A percentile compares a stretch with the other conserved stretches of the same genome.
phyloP scores from a whole-genome alignment of 1,140 invertebrate genomes.

The Spodoptera frugiperda region DNA sequence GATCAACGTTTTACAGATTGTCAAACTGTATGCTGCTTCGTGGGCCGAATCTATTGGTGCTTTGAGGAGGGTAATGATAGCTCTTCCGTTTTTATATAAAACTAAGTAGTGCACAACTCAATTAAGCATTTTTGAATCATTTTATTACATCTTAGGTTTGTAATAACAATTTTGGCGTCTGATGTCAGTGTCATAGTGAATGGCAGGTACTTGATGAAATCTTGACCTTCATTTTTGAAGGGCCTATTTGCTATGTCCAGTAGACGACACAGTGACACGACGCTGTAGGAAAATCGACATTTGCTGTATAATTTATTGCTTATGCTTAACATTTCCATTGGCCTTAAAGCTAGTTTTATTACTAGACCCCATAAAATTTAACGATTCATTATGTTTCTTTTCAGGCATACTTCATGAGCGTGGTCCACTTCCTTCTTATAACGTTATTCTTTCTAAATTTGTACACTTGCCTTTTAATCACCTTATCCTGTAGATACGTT shows the following conservation, averaged over 20 bases:
- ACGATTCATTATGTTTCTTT: constrained; percentile 47
- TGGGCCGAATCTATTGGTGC: constrained; percentile 76
- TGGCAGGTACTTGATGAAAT: not conserved
- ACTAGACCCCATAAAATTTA: not conserved
- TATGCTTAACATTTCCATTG: too few relatives aligned
- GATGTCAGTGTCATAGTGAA: too few relatives aligned
- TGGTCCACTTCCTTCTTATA: constrained; percentile 78
- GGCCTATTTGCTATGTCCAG: too few relatives aligned
- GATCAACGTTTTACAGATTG: constrained; percentile 77
- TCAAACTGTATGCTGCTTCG: constrained; percentile 76
- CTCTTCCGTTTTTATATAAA: not conserved
- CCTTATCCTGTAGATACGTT: constrained; percentile 76
- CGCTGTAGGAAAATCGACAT: too few relatives aligned
- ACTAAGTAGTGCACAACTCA: too few relatives aligned
- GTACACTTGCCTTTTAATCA: constrained; percentile 77
- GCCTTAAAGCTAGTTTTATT: too few relatives aligned
- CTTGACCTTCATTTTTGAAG: not conserved
- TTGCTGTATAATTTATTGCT: too few relatives aligned
- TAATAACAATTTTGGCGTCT: not conserved
- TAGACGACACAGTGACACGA: too few relatives aligned
- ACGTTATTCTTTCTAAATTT: constrained; percentile 80
- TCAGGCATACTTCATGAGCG: constrained; percentile 81
- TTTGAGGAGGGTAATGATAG: constrained; percentile 66
- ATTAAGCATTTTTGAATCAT: too few relatives aligned
- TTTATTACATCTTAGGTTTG: too few relatives aligned